Evolutionary conservation across 2,113 vertebrate genomes (phyloP), one percentile per base, ranked within the genome.

Genomic region (Zapus hudsonius): DNA sequence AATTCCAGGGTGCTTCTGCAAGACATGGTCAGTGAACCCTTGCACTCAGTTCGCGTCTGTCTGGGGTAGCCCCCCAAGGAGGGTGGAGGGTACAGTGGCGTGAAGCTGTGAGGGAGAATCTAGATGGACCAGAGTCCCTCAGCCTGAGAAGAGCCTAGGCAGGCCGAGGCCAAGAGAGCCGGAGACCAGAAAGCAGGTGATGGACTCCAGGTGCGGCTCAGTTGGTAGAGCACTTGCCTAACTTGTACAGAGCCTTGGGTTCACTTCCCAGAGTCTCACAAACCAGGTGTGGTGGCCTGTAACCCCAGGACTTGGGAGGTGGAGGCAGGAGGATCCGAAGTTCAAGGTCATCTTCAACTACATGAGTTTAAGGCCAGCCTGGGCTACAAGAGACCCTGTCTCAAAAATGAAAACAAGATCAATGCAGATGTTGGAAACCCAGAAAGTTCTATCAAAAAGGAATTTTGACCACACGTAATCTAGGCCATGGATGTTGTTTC

Each of bases 71-170:
- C 0, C 40, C 76, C 38, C 25, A 61, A 79, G 36, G 38, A 29
- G 0, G 0, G 47, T 27, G 29, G 38, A 52, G 40, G n/a, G 3
- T 5, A 3, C 61, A n/a, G 0, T 0, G 33, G 38, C 4, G 4
- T 67, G 13, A 36, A 70, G 67, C 15, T 59, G 10, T 47, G 5
- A 11, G 25, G 73, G 52, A 36, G 29, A 63, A n/a, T 36, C 25
- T 63, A 70, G 16, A 29, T 27, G 38, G 38, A 42, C 33, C 5
- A 31, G 36, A 36, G 11, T 89, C 22, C 9, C 6, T 55, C 80
- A 55, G 74, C 42, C 12, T 33, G 75, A 55, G 59, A 66, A 87
- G 61, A 70, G 1, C 4, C n/a, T 64, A 70, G 38, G 16, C 70
- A 22, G n/a, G 13, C 12, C 9, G 40, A 22, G 5, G 20, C 76